Conservation (phyloP, 2,113 vertebrate species). For the Ictalurus furcatus region DNA sequence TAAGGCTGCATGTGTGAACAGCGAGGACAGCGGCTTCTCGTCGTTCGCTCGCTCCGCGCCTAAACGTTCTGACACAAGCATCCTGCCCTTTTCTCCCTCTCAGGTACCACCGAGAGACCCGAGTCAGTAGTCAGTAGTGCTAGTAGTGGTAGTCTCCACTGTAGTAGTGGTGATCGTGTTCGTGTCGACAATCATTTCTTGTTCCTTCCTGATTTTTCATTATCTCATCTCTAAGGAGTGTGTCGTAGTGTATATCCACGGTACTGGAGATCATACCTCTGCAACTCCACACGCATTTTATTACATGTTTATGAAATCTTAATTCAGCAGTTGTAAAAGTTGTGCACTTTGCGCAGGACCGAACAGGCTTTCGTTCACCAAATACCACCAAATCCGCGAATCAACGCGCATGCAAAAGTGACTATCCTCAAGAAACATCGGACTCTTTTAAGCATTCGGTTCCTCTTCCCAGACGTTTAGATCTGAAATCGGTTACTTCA, state of each 20-base stretch:
- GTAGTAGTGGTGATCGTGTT: too few relatives aligned
- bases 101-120: constrained; percentile 74
- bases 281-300: not conserved
- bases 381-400: too few relatives aligned
- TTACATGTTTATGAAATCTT: not conserved
- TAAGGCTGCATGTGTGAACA: constrained; percentile 61
- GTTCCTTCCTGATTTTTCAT: not conserved
- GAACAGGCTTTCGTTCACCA: not conserved
- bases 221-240: not conserved
- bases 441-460: not conserved
- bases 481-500: not conserved
- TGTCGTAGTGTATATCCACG: too few relatives aligned
- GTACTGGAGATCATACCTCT: not conserved
- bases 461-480: not conserved
- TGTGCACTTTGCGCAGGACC: not conserved
- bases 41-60: constrained; percentile 78
- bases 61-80: constrained; percentile 83
- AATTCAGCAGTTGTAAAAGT: not conserved
- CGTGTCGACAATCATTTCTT: not conserved
- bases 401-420: not conserved
- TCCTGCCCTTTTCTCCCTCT: constrained; percentile 88
- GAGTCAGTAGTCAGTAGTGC: constrained; percentile 9
- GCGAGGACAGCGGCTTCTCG: constrained; percentile 70
- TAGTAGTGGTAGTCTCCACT: not conserved
- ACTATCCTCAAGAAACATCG: not conserved